Conservation (phyloP, 2,888 invertebrate genomes). For the Macrophya annulata region DNA sequence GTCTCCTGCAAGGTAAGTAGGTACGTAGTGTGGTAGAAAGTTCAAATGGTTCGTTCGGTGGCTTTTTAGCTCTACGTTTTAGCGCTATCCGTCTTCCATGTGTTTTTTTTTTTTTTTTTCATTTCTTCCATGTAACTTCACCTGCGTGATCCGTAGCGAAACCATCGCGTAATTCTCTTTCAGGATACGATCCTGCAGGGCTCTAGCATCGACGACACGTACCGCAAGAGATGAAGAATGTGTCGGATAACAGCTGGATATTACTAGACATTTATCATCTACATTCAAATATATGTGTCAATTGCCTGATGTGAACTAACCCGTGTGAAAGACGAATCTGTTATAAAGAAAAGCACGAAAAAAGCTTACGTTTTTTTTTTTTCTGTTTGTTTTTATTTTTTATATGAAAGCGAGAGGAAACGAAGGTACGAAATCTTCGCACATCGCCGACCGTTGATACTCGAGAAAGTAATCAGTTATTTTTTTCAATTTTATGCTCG, state of each 20-base stretch:
- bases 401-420: slow-evolving; percentile 15
- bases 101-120: neutral
- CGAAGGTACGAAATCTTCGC: slow-evolving; percentile 23
- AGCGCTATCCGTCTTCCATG: slow-evolving; percentile 36
- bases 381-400: too few relatives aligned
- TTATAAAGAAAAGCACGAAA: neutral
- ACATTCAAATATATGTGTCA: slow-evolving; percentile 43
- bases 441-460: slow-evolving; percentile 14
- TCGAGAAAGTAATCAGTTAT: slow-evolving; percentile 49
- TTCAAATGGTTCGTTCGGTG: slow-evolving; percentile 41
- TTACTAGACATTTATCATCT: slow-evolving; percentile 37
- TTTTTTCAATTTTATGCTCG: slow-evolving; percentile 53
- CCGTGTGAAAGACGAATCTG: neutral
- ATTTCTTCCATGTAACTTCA: slow-evolving; percentile 14
- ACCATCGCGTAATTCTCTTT: slow-evolving; percentile 8
- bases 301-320: slow-evolving; percentile 34
- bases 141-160: neutral
- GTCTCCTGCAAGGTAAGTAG: slow-evolving; percentile 23
- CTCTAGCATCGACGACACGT: neutral
- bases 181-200: neutral
- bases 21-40: slow-evolving; percentile 33
- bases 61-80: slow-evolving; percentile 46
- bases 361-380: neutral
- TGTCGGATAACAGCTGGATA: slow-evolving; percentile 24
- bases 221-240: neutral